Conservation (phyloP, 2,797 vertebrate species). For the Nyctalus aviator region DNA sequence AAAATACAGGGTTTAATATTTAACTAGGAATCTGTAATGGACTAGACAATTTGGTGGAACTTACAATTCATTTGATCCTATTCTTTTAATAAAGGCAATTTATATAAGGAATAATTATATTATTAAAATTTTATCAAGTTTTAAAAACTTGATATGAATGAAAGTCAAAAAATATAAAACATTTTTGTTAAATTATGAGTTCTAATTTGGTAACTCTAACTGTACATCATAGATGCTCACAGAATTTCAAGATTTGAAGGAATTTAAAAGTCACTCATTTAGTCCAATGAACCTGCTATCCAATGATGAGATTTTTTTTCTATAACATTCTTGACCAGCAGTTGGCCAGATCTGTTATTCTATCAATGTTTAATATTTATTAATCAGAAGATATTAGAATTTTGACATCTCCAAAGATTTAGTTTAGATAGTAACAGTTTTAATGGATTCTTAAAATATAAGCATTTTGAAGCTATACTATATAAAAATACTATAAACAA, state of each 20-base stretch:
- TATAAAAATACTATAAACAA: constrained; percentile 22
- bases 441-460: constrained; percentile 28
- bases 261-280: not conserved
- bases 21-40: constrained; percentile 12
- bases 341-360: not conserved
- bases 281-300: not conserved
- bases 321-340: not conserved
- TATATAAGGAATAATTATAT: constrained; percentile 8
- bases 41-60: not conserved
- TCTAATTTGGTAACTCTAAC: constrained; percentile 17
- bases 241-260: constrained; percentile 36
- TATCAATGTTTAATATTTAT: constrained; percentile 31
- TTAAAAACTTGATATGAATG: constrained; percentile 50
- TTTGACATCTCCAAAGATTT: constrained; percentile 58
- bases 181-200: constrained; percentile 23
- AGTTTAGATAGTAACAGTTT: constrained; percentile 39
- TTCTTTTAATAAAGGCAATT: constrained; percentile 45
- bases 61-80: not conserved
- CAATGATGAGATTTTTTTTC: not conserved
- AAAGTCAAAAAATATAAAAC: constrained; percentile 41
- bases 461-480: constrained; percentile 48
- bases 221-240: not conserved
- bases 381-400: not conserved
- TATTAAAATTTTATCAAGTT: not conserved
- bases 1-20: not conserved